phyloP scores from a whole-genome alignment of 2,797 vertebrate species.

The Microtus obscurus region DNA sequence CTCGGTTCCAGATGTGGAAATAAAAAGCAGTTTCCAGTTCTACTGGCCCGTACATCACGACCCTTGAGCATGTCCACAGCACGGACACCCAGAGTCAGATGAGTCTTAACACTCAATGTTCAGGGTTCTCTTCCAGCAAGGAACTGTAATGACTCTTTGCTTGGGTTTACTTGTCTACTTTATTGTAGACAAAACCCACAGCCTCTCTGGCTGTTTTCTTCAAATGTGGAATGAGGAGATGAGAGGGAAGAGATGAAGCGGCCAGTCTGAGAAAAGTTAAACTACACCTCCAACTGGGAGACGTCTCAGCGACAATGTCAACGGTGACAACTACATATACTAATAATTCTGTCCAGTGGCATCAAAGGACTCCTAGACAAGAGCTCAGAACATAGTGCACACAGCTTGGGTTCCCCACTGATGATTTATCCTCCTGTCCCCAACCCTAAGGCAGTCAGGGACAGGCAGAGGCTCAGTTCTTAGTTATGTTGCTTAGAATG shows the following conservation, averaged over 20 bases:
- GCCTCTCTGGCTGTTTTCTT: neutral
- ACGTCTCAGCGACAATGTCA: neutral
- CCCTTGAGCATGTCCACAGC: neutral
- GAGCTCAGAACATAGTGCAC: neutral
- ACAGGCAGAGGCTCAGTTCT: neutral
- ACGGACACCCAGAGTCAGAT: neutral
- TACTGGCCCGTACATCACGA: neutral
- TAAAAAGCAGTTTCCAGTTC: slow-evolving; percentile 17
- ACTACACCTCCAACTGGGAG: neutral
- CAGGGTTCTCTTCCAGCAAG: neutral
- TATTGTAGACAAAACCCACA: neutral
- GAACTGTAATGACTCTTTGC: neutral
- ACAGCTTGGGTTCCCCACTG: neutral
- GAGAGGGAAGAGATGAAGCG: neutral
- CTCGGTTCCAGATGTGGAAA: neutral
- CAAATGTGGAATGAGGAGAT: neutral
- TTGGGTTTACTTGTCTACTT: neutral
- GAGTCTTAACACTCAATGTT: neutral
- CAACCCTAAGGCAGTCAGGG: neutral
- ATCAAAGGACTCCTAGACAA: neutral
- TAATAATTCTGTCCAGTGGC: neutral
- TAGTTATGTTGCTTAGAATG: too few relatives aligned
- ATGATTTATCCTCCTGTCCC: neutral
- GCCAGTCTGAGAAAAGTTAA: neutral
- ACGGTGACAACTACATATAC: neutral